Conservation (phyloP, 2,888 invertebrate genomes). For the Nomada goodeniana region DNA sequence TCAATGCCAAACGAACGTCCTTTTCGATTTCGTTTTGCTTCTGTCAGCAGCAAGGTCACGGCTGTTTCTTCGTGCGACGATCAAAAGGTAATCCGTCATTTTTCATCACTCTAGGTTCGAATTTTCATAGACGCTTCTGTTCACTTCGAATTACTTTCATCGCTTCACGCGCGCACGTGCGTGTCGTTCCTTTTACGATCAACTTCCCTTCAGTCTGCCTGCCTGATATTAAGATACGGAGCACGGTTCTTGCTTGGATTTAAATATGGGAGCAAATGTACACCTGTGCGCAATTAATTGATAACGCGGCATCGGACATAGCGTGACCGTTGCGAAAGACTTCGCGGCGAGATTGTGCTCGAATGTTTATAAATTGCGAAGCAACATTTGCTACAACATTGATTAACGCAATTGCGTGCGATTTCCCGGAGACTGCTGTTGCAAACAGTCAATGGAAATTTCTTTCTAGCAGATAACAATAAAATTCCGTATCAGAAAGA, state of each 20-base stretch:
- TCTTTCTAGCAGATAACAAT: neutral
- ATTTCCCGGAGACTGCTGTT: neutral
- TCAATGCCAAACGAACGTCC: conserved; percentile 62
- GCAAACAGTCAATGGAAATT: no score
- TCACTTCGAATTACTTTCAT: neutral
- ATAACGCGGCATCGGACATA: no score
- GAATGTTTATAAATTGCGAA: no score
- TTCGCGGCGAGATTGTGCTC: no score
- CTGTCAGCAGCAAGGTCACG: conserved; percentile 44
- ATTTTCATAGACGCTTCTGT: neutral
- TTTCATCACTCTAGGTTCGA: neutral
- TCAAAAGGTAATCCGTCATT: conserved; percentile 15
- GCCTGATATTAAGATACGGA: no score
- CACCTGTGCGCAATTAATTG: no score
- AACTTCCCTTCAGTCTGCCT: neutral
- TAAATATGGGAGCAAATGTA: no score
- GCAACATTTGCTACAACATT: no score
- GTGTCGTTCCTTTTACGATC: neutral
- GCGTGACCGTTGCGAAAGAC: no score
- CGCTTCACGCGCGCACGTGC: no score
- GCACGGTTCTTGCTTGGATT: no score
- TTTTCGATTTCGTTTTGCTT: conserved; percentile 16
- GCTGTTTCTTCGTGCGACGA: conserved; percentile 17
- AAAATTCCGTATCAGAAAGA: neutral
- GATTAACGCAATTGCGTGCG: no score